These are phyloP conservation scores for Nansenia antarctica DNA, from an alignment of 2,113 vertebrate genomes.

Conservation along the genomic window DNA sequence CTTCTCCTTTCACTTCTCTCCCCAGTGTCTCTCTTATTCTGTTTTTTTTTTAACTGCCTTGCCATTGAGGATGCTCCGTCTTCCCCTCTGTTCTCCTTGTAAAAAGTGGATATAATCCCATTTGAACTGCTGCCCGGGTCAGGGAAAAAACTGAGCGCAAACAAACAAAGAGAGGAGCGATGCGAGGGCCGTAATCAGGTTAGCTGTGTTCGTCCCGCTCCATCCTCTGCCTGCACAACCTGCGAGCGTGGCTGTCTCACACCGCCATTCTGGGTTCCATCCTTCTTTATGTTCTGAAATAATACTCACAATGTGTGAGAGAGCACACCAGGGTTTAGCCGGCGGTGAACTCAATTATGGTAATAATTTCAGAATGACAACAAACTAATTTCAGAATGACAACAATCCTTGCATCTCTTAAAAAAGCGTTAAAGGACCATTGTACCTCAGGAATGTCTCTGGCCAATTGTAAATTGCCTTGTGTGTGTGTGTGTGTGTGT, in stretches of 20 bases:
- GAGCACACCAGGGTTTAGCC: slow-evolving; percentile 23
- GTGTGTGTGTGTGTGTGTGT: not conserved
- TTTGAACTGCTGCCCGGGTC: slow-evolving; percentile 42
- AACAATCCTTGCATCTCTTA: not conserved
- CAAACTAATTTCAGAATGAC: not conserved
- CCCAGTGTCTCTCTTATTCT: not conserved
- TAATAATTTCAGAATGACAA: slow-evolving; percentile 34
- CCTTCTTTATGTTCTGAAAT: slow-evolving; percentile 30
- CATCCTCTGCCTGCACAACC: slow-evolving; percentile 24
- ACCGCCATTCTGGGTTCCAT: slow-evolving; percentile 18
- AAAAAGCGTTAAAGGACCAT: not conserved
- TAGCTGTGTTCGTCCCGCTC: slow-evolving; percentile 28
- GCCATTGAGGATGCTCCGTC: slow-evolving; percentile 27
- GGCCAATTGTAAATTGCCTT: not conserved
- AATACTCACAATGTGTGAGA: slow-evolving; percentile 40
- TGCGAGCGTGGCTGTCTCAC: slow-evolving; percentile 17
- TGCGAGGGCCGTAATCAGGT: slow-evolving; percentile 42
- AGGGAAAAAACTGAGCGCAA: slow-evolving; percentile 29
- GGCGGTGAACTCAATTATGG: slow-evolving; percentile 37
- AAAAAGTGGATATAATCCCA: slow-evolving; percentile 40
- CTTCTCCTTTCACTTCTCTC: not conserved
- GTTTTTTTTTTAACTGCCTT: not conserved
- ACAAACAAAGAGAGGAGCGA: slow-evolving; percentile 35
- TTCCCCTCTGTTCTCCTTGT: slow-evolving; percentile 24
- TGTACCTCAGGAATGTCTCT: not conserved